phyloP scores from a whole-genome alignment of 2,888 invertebrate species.

The Apoda limacodes region DNA sequence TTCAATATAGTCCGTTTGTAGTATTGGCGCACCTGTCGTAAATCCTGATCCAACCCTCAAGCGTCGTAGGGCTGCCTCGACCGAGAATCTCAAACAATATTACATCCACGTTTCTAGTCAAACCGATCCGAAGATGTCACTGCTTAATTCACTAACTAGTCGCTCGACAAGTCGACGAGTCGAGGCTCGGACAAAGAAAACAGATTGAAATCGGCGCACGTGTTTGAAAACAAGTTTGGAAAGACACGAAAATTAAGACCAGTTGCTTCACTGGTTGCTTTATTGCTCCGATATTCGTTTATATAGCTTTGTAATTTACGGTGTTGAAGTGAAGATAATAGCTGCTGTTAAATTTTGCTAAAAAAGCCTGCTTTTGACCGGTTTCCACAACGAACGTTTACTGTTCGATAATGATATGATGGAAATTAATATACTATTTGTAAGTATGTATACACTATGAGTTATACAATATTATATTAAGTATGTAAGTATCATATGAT shows the following conservation, averaged over 20 bases:
- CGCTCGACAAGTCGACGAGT: slow-evolving; percentile 29
- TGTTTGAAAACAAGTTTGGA: slow-evolving; percentile 23
- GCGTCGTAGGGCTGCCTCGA: slow-evolving; percentile 26
- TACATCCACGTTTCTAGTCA: slow-evolving; percentile 28
- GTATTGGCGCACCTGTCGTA: too few relatives aligned
- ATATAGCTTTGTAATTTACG: slow-evolving; percentile 48
- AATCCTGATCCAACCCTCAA: slow-evolving; percentile 26
- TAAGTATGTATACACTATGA: too few relatives aligned
- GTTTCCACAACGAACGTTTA: too few relatives aligned
- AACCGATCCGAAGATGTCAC: slow-evolving; percentile 37
- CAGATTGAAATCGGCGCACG: slow-evolving; percentile 44
- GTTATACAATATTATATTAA: too few relatives aligned
- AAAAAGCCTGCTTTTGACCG: too few relatives aligned
- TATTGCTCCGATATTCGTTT: slow-evolving; percentile 30
- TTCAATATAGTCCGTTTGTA: slow-evolving; percentile 40
- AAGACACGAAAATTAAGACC: too few relatives aligned
- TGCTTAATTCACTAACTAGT: slow-evolving; percentile 27
- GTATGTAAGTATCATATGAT: too few relatives aligned
- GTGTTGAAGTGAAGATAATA: slow-evolving; percentile 58
- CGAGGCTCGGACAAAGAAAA: slow-evolving; percentile 56
- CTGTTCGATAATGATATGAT: too few relatives aligned
- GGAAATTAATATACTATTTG: too few relatives aligned
- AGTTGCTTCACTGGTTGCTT: slow-evolving; percentile 29
- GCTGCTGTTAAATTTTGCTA: slow-evolving; percentile 53
- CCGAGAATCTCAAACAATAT: slow-evolving; percentile 30